These are phyloP conservation scores for Polyommatus iphigenia DNA, from an alignment of 2,888 invertebrate genomes.

Conservation along the genomic window DNA sequence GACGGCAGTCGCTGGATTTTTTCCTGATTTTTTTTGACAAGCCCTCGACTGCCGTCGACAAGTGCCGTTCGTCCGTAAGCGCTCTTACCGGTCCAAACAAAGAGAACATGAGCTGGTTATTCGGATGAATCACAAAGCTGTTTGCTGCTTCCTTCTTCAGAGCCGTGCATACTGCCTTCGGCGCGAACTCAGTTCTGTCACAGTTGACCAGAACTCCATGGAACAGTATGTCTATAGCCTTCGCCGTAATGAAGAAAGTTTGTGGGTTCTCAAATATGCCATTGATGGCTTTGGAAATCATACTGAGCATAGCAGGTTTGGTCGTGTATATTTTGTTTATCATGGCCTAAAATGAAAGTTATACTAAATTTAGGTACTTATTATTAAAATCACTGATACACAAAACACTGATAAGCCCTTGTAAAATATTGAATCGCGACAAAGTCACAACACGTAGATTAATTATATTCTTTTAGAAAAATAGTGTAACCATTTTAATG, in stretches of 20 bases:
- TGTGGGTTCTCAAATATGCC: slow-evolving; percentile 84
- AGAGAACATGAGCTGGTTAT: slow-evolving; percentile 85
- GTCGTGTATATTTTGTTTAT: slow-evolving; percentile 79
- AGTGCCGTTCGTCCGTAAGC: too few species aligned
- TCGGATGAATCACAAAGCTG: slow-evolving; percentile 78
- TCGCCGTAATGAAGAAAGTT: slow-evolving; percentile 82
- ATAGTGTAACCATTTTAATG: too few species aligned
- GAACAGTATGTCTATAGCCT: slow-evolving; percentile 86
- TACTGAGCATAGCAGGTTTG: slow-evolving; percentile 84
- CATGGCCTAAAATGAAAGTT: slow-evolving; percentile 72
- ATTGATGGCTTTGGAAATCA: slow-evolving; percentile 85
- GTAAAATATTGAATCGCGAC: too few species aligned
- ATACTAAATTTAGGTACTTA: too few species aligned
- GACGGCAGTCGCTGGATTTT: too few species aligned
- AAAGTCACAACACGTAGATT: too few species aligned
- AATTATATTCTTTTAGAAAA: too few species aligned
- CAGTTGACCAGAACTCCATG: slow-evolving; percentile 87
- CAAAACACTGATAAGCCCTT: too few species aligned
- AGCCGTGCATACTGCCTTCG: slow-evolving; percentile 86
- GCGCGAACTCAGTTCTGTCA: slow-evolving; percentile 86
- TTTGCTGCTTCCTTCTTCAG: slow-evolving; percentile 83
- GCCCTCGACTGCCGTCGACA: too few species aligned
- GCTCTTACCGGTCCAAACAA: slow-evolving; percentile 86
- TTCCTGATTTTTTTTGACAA: too few species aligned
- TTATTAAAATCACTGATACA: too few species aligned